Base-by-base conservation (phyloP, 2,113 vertebrate species). In the Oenanthe oenanthe region DNA sequence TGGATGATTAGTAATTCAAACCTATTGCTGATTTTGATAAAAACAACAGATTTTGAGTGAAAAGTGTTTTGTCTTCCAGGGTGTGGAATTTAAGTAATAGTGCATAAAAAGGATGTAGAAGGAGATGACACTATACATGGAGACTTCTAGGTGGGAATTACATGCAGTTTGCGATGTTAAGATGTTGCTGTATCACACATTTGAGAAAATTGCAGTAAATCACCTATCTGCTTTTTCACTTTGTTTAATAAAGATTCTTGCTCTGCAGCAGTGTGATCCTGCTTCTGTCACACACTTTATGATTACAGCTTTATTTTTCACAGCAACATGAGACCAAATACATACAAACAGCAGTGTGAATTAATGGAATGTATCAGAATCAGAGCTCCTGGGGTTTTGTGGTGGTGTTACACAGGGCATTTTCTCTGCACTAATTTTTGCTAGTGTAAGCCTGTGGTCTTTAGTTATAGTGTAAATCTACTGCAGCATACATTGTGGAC, bases 381-480 rank as follows among this genome's bases (percentile, higher is more conserved):
- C 4, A 18, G 48, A 60, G 48, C 31, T 31, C 9, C 5, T 57
- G 45, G 5, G 4, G 22, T n/a, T 61, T 29, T 75, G 10, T 42
- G 21, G 14, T 60, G 38, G 4, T 26, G 14, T 79, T 50, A 47
- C 13, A 66, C 18, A 45, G 7, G 20, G 20, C 19, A 11, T 50
- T 19, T 8, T 80, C 32, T 51, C 31, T 72, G 5, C 26, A 7
- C 13, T 63, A 6, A 6, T 50, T 63, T 79, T 91, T 58, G 7
- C 14, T 71, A 5, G 5, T 42, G 9, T 65, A 65, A 85, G 17
- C 10, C 5, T 1, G 0, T 45, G 5, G 12, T 73, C 10, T 28
- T 63, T 56, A 28, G 31, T 73, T 60, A 32, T n/a, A n/a, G 16
- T 31, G 15, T 45, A 1, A 70, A 62, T 22, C 8, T 74, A 8